Percentiles rank a stretch among this genome's conserved stretches.
Conservation (phyloP, 1,140 invertebrate species). For the Helicoverpa armigera region DNA sequence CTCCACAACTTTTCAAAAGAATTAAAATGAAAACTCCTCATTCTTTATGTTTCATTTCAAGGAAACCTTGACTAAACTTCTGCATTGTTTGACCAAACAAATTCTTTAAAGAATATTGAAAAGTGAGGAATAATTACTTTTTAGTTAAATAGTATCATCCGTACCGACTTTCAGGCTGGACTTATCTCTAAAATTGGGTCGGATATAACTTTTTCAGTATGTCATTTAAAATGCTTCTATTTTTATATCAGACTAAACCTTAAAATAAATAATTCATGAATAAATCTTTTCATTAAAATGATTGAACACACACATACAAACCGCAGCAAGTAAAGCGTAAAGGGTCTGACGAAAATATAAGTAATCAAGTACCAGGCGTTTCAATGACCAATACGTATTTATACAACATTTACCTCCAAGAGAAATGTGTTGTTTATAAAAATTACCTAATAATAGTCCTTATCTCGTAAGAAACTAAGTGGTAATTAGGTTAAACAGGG, state of each 20-base stretch:
- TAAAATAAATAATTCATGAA: not conserved
- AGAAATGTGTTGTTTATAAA: conserved; percentile 41
- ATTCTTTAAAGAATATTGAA: conserved; percentile 6
- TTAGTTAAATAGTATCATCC: not conserved
- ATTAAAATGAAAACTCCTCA: conserved; percentile 45
- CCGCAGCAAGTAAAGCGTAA: not conserved
- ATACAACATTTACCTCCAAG: conserved; percentile 37
- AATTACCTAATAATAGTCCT: conserved; percentile 54
- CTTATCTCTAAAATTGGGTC: not conserved
- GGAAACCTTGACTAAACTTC: conserved; percentile 11
- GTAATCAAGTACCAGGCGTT: conserved; percentile 19
- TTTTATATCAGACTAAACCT: not conserved
- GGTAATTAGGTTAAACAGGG: conserved; percentile 74
- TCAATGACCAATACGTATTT: conserved; percentile 32
- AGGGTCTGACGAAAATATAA: not conserved
- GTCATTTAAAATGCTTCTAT: not conserved
- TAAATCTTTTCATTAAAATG: not conserved
- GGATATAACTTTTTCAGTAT: no score
- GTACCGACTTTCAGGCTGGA: not conserved
- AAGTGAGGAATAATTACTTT: conserved; percentile 19
- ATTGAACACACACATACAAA: not conserved
- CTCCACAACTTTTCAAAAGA: conserved; percentile 45
- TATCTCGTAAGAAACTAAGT: conserved; percentile 59
- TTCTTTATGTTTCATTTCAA: conserved; percentile 43
- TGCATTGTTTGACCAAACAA: conserved; percentile 40